Conservation (phyloP, 2,888 invertebrate genomes). For the Sialis lutaria region DNA sequence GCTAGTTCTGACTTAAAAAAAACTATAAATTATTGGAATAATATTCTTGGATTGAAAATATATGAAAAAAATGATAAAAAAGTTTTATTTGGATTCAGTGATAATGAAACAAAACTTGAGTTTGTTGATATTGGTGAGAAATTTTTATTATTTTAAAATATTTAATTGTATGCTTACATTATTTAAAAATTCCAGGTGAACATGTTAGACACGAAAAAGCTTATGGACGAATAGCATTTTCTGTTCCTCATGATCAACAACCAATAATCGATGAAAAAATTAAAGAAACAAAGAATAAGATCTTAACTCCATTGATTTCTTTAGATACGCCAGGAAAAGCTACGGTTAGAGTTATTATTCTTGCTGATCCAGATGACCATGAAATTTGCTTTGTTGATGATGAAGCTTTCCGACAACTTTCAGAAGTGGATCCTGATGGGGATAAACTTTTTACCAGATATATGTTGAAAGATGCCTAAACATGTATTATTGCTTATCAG, state of each 20-base stretch:
- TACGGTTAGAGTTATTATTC: constrained; percentile 86
- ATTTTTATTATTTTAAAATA: neutral
- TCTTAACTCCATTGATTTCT: constrained; percentile 79
- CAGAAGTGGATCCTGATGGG: constrained; percentile 68
- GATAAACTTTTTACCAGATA: constrained; percentile 62
- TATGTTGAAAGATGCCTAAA: constrained; percentile 38
- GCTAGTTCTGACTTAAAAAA: constrained; percentile 57
- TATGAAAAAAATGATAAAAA: constrained; percentile 42
- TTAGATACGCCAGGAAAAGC: constrained; percentile 96
- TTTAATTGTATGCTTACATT: too few species aligned
- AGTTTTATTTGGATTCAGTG: constrained; percentile 49
- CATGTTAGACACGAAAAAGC: constrained; percentile 72
- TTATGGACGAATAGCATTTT: constrained; percentile 90
- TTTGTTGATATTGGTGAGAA: constrained; percentile 50
- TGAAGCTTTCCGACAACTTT: constrained; percentile 79
- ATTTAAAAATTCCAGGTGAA: constrained; percentile 25
- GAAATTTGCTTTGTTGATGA: constrained; percentile 99
- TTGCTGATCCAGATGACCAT: constrained; percentile 92
- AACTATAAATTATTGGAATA: constrained; percentile 74
- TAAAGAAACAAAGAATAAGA: constrained; percentile 47
- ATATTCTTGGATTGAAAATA: constrained; percentile 54
- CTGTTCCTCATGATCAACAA: constrained; percentile 64
- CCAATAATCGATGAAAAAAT: constrained; percentile 58
- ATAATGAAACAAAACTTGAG: constrained; percentile 60
- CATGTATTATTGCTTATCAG: too few species aligned